Evolutionary conservation across 2,113 vertebrate genomes (phyloP), one percentile per base, ranked within the genome.

Genomic region (Anarrhichthys ocellatus): DNA sequence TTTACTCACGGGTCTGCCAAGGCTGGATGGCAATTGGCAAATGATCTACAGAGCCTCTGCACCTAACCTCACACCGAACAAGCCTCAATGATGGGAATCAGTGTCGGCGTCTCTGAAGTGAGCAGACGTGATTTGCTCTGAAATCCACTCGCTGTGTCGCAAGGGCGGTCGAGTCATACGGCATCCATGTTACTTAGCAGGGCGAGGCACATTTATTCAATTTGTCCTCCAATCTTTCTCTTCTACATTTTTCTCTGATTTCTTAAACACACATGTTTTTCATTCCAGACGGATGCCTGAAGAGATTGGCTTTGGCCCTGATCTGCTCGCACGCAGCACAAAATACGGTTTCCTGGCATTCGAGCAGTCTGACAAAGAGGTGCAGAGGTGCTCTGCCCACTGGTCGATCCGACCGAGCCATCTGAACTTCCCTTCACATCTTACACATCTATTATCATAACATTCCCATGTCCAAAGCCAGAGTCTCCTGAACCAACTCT

Each of bases 181-280:
- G 64, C 73, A 82, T 78, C 61, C 87, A 32, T 77, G 86, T 89
- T 87, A 87, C 80, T 87, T 89, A 81, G 69, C 15, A 0, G 66
- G 54, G 58, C 13, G 24, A 67, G 73, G 48, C 32, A 24, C 46
- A 42, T 74, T 84, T 71, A 85, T 86, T 89, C 54, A 9, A 87
- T 92, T 92, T 92, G 85, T 88, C 85, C 81, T 85, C 73, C 84
- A 88, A 88, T 89, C 73, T 82, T 36, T 85, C 76, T 76, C 63
- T 24, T 48, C 54, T 4, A 58, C 65, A 52, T 76, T 76, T 84
- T 61, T 67, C 76, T 78, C 59, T 81, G 78, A 75, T 85, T 24
- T 86, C 66, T 87, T 77, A 84, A 91, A 78, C 81, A 85, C 86
- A 82, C 50, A 73, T 32, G 69, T 81, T 79, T 87, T 76, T 90